phyloP scores from a whole-genome alignment of 2,888 invertebrate species.

The Heliconius charithonia region DNA sequence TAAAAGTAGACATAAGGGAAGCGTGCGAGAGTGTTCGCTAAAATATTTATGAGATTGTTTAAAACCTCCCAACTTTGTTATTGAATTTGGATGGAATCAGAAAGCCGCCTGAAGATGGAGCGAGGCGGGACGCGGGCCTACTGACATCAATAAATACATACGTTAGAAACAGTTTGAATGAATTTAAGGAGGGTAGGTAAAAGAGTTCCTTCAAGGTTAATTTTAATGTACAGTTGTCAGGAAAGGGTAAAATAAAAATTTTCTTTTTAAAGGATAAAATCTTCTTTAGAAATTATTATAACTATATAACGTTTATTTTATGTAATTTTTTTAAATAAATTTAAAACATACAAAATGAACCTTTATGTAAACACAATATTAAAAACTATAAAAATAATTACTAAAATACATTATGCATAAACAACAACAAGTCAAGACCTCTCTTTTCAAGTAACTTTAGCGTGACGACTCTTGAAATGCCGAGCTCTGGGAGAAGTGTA shows the following conservation, averaged over 20 bases:
- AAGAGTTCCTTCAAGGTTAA: background rate
- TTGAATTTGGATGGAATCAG: constrained; percentile 23
- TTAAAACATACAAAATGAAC: background rate
- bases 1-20: background rate
- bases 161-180: constrained; percentile 1
- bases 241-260: background rate
- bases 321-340: background rate
- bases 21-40: background rate
- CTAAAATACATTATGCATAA: background rate
- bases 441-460: constrained; percentile 16
- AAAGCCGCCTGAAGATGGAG: background rate
- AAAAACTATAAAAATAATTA: constrained; percentile 1
- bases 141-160: constrained; percentile 21
- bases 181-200: background rate
- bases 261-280: background rate
- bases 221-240: background rate
- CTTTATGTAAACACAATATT: background rate
- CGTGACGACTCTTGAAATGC: constrained; percentile 8
- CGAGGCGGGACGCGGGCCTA: background rate
- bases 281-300: background rate
- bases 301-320: background rate
- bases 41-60: constrained; percentile 30
- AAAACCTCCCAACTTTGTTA: constrained; percentile 24
- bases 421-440: background rate
- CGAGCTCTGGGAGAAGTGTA: background rate